These are phyloP conservation scores for Crenichthys baileyi DNA, from an alignment of 2,797 vertebrate species.

Conservation along the genomic window DNA sequence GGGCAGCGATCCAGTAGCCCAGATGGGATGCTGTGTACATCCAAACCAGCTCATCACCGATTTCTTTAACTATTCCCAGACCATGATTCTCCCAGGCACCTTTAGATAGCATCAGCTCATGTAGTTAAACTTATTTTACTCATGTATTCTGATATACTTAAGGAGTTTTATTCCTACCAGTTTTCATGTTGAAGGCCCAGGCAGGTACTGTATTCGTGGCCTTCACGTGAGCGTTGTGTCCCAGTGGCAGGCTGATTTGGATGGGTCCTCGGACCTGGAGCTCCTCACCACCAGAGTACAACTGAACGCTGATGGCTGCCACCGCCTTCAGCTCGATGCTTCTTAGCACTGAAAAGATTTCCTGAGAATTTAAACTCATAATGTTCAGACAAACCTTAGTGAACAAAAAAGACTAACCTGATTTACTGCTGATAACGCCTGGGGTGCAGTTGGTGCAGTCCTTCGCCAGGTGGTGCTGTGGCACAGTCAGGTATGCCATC, in stretches of 20 bases:
- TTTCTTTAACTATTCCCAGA: constrained; percentile 83
- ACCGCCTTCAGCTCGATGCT: constrained; percentile 86
- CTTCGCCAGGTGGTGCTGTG: constrained; percentile 84
- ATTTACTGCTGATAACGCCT: constrained; percentile 85
- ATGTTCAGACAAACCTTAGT: neutral
- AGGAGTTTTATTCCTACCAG: constrained; percentile 72
- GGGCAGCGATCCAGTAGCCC: constrained; percentile 94
- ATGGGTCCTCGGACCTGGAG: constrained; percentile 88
- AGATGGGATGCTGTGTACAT: constrained; percentile 89
- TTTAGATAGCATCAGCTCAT: constrained; percentile 45
- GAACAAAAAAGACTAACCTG: constrained; percentile 73
- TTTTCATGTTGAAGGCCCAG: constrained; percentile 90
- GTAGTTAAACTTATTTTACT: neutral
- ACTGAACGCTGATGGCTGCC: constrained; percentile 84
- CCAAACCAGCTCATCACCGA: constrained; percentile 85
- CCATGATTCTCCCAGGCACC: constrained; percentile 92
- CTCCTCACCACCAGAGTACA: constrained; percentile 85
- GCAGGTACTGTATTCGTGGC: constrained; percentile 86
- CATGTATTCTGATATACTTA: neutral
- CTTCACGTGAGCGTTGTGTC: constrained; percentile 71
- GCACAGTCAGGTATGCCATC: constrained; percentile 89
- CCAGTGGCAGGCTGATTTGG: constrained; percentile 88
- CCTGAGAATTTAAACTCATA: neutral
- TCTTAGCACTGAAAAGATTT: constrained; percentile 79
- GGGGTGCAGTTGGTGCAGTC: constrained; percentile 86